Evolutionary conservation across 2,113 vertebrate species (phyloP), one percentile per base, ranked within the genome.

Genomic region (Pipra filicauda): DNA sequence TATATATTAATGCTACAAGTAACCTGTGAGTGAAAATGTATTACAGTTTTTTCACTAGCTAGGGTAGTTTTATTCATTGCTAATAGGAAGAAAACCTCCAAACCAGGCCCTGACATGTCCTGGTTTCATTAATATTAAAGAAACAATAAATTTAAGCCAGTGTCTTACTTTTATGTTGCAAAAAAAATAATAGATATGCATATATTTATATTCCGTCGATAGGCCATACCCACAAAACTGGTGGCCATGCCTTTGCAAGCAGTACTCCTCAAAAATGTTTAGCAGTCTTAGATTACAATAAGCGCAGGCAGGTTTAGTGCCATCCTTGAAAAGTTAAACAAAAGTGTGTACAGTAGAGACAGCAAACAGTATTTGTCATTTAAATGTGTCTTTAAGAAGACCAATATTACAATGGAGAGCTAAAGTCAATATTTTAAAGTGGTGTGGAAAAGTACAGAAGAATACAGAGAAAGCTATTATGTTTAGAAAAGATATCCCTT

Each of bases 121-220:
- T 66, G 11, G 9, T 54, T 85, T 75, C 39, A 64, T 11, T 28
- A 77, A 69, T 64, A 54, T 39, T 61, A 49, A 72, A 72, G 18
- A 69, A 91, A 69, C 6, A 54, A 64, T 48, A 62, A 65, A 43
- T 70, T 71, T 81, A 74, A 66, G 10, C 17, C 7, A 22, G 6
- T 43, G 35, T 43, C 26, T 89, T 24, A 46, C 6, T 59, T 59
- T 24, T 31, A 24, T 62, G 13, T 71, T 57, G 27, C 10, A 54
- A 27, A n/a, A 51, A 30, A 37, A 27, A 12, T 8, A 20, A 17
- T 0, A 18, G 1, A 31, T 1, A 4, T 31, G 6, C 1, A 6
- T 59, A 64, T 66, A 9, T 35, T 54, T 46, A 46, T 61, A 10
- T 61, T 69, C 51, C 69, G 24, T n/a, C n/a, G 8, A 24, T 46